These are phyloP conservation scores for Umimayanthus chanpuru DNA, from an alignment of 92 coral and sea anemone species.

Conservation along the genomic window DNA sequence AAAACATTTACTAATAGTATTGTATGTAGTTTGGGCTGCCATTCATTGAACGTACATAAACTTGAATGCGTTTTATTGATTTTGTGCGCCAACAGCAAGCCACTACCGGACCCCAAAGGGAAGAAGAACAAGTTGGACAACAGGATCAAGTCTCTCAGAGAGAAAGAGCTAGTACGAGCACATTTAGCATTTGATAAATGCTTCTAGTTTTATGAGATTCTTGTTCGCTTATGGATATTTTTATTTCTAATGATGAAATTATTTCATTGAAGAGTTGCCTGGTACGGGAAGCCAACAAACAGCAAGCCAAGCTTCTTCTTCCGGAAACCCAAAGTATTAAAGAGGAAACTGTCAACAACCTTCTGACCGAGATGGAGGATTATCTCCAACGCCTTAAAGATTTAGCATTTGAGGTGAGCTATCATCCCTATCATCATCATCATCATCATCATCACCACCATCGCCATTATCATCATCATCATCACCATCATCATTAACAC, in stretches of 20 bases:
- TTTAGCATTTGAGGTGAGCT: slow-evolving; percentile 86
- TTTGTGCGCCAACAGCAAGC: slow-evolving; percentile 25
- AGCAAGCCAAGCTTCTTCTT: slow-evolving; percentile 22
- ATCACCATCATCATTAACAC: too few relatives aligned
- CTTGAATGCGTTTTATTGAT: not conserved
- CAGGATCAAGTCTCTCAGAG: slow-evolving; percentile 65
- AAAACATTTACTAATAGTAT: too few relatives aligned
- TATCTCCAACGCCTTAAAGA: slow-evolving; percentile 77
- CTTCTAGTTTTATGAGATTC: not conserved
- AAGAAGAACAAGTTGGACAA: slow-evolving; percentile 71
- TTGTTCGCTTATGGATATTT: not conserved
- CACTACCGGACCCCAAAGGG: slow-evolving; percentile 47
- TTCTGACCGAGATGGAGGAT: slow-evolving; percentile 76
- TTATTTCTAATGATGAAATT: not conserved
- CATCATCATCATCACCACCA: too few relatives aligned
- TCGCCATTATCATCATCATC: too few relatives aligned
- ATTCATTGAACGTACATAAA: too few relatives aligned
- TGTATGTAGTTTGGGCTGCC: too few relatives aligned
- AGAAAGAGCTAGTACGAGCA: slow-evolving; percentile 72
- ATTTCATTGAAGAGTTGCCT: not conserved
- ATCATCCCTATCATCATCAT: not conserved
- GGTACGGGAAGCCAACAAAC: slow-evolving; percentile 2
- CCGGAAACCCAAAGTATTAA: slow-evolving; percentile 35
- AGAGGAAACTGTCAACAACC: slow-evolving; percentile 57
- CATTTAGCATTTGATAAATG: not conserved